A percentile compares a stretch with the other conserved stretches of the same genome.
Conservation (phyloP, 2,888 invertebrate species). For the Dasysyrphus tricinctus region DNA sequence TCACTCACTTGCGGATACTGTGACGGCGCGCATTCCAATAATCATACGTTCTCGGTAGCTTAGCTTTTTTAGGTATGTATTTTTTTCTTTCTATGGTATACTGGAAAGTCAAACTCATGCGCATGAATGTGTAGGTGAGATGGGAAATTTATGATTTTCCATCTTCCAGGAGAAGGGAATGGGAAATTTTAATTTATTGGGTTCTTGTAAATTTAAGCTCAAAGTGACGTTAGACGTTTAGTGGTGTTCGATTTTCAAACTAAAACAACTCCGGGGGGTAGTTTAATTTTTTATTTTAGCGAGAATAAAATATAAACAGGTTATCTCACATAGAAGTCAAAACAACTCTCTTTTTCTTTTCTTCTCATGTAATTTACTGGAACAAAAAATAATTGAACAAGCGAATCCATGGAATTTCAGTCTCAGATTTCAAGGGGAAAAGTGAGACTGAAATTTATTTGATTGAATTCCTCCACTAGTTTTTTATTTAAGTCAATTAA, state of each 20-base stretch:
- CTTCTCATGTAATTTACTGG: no score
- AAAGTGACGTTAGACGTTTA: background rate
- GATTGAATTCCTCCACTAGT: no score
- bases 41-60: conserved; percentile 57
- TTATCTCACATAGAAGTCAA: no score
- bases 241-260: background rate
- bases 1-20: conserved; percentile 69
- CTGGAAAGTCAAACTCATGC: conserved; percentile 41
- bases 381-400: no score
- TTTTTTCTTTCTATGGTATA: background rate
- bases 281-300: no score
- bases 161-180: conserved; percentile 26
- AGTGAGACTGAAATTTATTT: no score
- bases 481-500: no score
- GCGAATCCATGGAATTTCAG: no score
- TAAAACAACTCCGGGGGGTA: no score
- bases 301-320: no score
- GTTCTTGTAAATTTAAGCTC: background rate
- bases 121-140: conserved; percentile 42
- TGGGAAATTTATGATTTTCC: conserved; percentile 36
- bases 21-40: conserved; percentile 75
- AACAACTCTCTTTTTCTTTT: no score
- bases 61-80: conserved; percentile 53
- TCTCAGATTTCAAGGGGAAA: no score
- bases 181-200: background rate